A percentile compares a stretch with the other conserved stretches of the same genome.
Evolutionary conservation across 2,888 invertebrate species (phyloP).

Genomic region (Trisateles emortualis): DNA sequence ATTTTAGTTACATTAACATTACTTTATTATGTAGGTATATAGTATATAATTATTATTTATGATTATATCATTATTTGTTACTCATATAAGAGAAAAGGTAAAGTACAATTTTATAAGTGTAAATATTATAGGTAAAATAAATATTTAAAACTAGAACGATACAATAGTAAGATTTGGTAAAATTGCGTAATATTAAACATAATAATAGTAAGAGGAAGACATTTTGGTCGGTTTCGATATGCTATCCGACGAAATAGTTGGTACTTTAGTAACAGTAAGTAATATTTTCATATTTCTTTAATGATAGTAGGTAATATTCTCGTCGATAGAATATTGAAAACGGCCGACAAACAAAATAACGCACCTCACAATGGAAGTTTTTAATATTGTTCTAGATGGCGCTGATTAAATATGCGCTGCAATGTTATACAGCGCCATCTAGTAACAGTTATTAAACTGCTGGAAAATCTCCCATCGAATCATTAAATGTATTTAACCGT

Average conservation of each 20-base stretch:
- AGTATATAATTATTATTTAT: constrained; percentile 24
- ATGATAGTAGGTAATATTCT: background rate
- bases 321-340: background rate
- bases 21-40: constrained; percentile 25
- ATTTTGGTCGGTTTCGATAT: constrained; percentile 5
- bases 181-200: constrained; percentile 34
- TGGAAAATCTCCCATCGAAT: too few relatives aligned
- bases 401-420: too few relatives aligned
- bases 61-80: constrained; percentile 36
- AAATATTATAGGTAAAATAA: constrained; percentile 45
- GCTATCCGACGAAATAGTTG: too few relatives aligned
- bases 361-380: background rate
- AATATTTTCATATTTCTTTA: too few relatives aligned
- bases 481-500: constrained; percentile 26
- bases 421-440: too few relatives aligned
- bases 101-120: constrained; percentile 43
- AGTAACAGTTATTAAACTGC: too few relatives aligned
- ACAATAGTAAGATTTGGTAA: constrained; percentile 33
- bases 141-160: constrained; percentile 43
- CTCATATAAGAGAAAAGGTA: constrained; percentile 40
- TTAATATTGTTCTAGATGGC: constrained; percentile 7
- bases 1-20: constrained; percentile 33
- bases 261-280: too few relatives aligned
- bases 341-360: background rate
- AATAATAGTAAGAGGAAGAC: constrained; percentile 17